Base-by-base conservation (phyloP, 2,797 vertebrate species). In the Urosaurus nigricauda region DNA sequence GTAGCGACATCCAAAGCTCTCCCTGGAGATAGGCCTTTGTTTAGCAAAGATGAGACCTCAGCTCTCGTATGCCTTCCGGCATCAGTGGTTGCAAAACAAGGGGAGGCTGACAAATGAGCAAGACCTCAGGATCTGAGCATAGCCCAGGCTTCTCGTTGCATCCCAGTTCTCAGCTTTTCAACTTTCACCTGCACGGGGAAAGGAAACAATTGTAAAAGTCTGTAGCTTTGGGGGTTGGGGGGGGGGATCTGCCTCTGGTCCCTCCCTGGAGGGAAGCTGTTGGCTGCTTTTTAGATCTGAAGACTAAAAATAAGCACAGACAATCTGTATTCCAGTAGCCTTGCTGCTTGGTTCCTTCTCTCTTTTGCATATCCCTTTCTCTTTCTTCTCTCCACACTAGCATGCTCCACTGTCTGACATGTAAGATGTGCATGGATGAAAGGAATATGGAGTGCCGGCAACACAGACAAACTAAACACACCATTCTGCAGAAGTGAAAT, bases 231-330 rank as follows among this genome's bases (percentile, higher is more conserved):
- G 32, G 19, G 37, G 19, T 21, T 37, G 6, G 6, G 7, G 73
- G 2, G 8, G 19, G 73, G 40, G 37, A 75, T 51, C n/a, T 47
- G 7, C n/a, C 43, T 13, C 0, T 0, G 3, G 58, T 32, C 79
- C 37, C 77, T 90, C 92, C 90, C 65, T 74, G 35, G 77, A 89
- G 91, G 88, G 86, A 0, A 0, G 6, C 65, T 89, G 0, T 0
- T 71, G 85, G 89, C 51, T 85, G 40, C 29, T 84, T 70, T 85
- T 90, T 24, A 53, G 65, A 92, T 79, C 5, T 79, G 37, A 65
- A 77, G 51, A 71, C 88, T 93, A 88, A 94, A 93, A 92, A 93
- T 83, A 93, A 85, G 88, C 4, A 14, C 35, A 92, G 65, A 19
- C 0, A 77, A 87, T 93, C 90, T 93, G 92, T 90, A 87, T 91